Conservation (phyloP, 2,113 vertebrate genomes). For the Labeo rohita region DNA sequence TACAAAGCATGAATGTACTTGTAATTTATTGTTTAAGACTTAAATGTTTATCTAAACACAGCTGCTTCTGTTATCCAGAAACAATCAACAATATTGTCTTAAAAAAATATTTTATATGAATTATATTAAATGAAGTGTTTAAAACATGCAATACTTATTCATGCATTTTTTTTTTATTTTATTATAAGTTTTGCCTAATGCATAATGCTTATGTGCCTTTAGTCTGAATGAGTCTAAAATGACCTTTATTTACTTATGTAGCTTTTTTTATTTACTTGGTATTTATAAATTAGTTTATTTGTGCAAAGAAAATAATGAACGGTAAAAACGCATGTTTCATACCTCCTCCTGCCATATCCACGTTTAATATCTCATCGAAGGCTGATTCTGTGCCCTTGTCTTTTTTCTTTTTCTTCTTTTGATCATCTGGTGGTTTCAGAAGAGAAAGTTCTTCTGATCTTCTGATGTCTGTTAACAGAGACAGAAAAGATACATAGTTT, state of each 20-base stretch:
- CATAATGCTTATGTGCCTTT: no score
- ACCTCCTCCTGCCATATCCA: slow-evolving; percentile 68
- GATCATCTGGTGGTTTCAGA: slow-evolving; percentile 81
- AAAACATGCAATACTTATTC: not conserved
- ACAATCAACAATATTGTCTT: no score
- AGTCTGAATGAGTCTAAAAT: no score
- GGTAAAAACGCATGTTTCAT: no score
- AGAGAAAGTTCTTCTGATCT: slow-evolving; percentile 93
- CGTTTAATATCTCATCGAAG: slow-evolving; percentile 85
- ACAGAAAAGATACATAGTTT: not conserved
- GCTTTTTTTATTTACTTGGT: no score
- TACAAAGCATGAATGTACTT: slow-evolving; percentile 40
- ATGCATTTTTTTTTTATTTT: no score
- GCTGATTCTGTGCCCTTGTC: slow-evolving; percentile 80
- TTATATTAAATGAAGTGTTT: not conserved
- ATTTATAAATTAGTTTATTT: no score
- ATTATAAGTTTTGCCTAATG: no score
- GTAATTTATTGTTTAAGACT: not conserved
- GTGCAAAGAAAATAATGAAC: no score
- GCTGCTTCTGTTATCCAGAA: not conserved
- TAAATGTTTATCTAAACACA: not conserved
- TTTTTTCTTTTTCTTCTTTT: slow-evolving; percentile 96
- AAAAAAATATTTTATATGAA: no score
- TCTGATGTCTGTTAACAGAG: slow-evolving; percentile 84
- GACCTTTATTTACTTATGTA: no score